Base-by-base conservation (phyloP, 2,113 vertebrate genomes). In the Paradisaea rubra region DNA sequence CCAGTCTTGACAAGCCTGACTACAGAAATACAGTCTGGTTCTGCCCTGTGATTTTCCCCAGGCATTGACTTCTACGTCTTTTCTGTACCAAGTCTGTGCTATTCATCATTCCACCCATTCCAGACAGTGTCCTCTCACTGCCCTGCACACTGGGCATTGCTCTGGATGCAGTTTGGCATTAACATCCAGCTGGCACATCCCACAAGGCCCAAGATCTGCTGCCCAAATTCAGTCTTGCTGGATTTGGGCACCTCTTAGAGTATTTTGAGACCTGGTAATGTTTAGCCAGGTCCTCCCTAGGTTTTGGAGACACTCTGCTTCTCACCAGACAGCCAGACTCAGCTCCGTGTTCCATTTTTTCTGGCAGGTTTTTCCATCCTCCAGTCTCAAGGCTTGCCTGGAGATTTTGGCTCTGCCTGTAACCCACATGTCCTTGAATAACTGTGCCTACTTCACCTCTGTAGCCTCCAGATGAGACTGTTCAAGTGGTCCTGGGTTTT, bases 371-470 rank as follows among this genome's bases (percentile, higher is more conserved):
- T 92, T 83, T 70, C 42, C 24, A 72, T 77, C 45, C 14, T 83
- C 4, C 42, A 17, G 11, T 52, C 54, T 76, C 33, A 63, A 85
- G 27, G 9, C 7, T 68, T 79, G 17, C 4, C n/a, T 71, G 53
- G 66, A 73, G 33, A 16, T 83, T 83, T 72, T 80, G 44, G 14
- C 15, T 80, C 8, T 0, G 3, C 17, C 30, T 63, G 5, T 47
- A 59, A n/a, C 10, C 27, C 9, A 1, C 0, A 1, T 35, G 10
- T 54, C 42, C 65, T 71, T 61, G 30, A 9, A 7, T 27, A 18
- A 2, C 45, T 45, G 1, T 44, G 31, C 10, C 52, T 59, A 0
- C 7, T 71, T 13, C 22, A 44, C 13, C 35, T 47, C 0, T 6
- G 17, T 12, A 18, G 9, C 16, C 37, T 68, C 66, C 53, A 45